Evolutionary conservation across 2,113 vertebrate species (phyloP).

Genomic region (Amphiprion ocellaris): DNA sequence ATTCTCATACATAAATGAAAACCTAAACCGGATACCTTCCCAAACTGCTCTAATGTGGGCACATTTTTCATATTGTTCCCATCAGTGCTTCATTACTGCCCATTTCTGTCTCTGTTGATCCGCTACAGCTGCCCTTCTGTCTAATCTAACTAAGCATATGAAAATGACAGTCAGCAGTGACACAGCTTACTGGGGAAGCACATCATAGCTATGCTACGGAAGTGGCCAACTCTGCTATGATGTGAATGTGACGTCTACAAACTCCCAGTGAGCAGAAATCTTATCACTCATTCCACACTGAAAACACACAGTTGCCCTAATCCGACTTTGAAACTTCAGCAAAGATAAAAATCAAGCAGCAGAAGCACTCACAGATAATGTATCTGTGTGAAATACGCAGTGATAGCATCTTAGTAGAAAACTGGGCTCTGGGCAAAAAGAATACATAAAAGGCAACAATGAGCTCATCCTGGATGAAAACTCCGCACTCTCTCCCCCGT

Average conservation of each 20-base stretch:
- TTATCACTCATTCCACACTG: slow-evolving; percentile 13
- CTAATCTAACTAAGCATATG: background rate
- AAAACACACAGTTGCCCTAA: slow-evolving; percentile 53
- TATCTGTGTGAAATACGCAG: slow-evolving; percentile 59
- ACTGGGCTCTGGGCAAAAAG: slow-evolving; percentile 62
- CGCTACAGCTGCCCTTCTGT: slow-evolving; percentile 1
- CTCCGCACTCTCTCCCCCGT: slow-evolving; percentile 20
- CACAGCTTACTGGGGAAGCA: background rate
- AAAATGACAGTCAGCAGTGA: background rate
- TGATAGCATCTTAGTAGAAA: slow-evolving; percentile 76
- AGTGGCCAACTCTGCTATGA: background rate
- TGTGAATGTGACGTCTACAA: slow-evolving; percentile 5
- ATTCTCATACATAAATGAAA: slow-evolving; percentile 13
- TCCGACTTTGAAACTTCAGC: slow-evolving; percentile 65
- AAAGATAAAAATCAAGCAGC: slow-evolving; percentile 66
- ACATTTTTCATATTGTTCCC: slow-evolving; percentile 4
- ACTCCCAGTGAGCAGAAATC: slow-evolving; percentile 17
- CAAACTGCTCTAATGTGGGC: slow-evolving; percentile 15
- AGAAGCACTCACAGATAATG: slow-evolving; percentile 61
- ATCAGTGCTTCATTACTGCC: slow-evolving; percentile 9
- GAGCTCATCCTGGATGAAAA: slow-evolving; percentile 70
- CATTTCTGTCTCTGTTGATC: background rate
- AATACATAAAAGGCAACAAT: slow-evolving; percentile 73
- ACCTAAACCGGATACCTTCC: slow-evolving; percentile 3
- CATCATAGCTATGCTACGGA: background rate